Evolutionary conservation across 2,113 vertebrate genomes (phyloP).

Genomic region (Crotalus helleri): DNA sequence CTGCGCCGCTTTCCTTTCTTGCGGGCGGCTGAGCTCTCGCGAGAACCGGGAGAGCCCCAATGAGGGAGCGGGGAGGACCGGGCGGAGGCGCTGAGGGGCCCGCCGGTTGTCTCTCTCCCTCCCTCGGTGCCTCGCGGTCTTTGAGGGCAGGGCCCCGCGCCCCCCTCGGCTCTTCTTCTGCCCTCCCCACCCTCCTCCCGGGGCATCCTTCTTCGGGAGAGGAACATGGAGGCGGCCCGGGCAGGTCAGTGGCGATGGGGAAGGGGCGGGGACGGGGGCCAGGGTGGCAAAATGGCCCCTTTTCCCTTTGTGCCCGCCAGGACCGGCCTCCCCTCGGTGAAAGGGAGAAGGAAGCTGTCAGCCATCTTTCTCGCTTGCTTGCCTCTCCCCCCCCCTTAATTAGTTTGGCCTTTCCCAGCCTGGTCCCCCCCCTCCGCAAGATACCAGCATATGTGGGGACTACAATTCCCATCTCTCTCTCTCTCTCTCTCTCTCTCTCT

Average conservation of each 20-base stretch:
- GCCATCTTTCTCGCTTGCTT: neutral
- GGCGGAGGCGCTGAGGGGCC: neutral
- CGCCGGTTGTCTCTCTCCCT: neutral
- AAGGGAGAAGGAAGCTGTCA: neutral
- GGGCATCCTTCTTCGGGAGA: constrained; percentile 5
- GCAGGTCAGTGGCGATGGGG: constrained; percentile 56
- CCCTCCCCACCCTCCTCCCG: neutral
- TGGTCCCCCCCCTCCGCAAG: neutral
- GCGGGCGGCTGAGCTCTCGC: constrained; percentile 24
- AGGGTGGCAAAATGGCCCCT: neutral
- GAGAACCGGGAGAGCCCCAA: constrained; percentile 22
- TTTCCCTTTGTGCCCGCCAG: neutral
- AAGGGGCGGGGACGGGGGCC: neutral
- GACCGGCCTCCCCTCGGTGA: neutral
- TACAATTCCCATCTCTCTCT: neutral
- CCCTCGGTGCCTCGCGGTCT: constrained; percentile 47
- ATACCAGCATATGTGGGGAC: neutral
- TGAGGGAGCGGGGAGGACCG: constrained; percentile 14
- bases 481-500: no score
- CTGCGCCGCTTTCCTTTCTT: constrained; percentile 42
- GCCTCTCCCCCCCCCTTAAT: neutral
- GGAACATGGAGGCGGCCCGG: constrained; percentile 63
- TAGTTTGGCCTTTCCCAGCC: neutral
- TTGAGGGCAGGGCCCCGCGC: constrained; percentile 21
- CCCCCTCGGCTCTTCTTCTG: neutral